Conservation (phyloP, 1,140 invertebrate genomes). For the Diabrotica undecimpunctata region DNA sequence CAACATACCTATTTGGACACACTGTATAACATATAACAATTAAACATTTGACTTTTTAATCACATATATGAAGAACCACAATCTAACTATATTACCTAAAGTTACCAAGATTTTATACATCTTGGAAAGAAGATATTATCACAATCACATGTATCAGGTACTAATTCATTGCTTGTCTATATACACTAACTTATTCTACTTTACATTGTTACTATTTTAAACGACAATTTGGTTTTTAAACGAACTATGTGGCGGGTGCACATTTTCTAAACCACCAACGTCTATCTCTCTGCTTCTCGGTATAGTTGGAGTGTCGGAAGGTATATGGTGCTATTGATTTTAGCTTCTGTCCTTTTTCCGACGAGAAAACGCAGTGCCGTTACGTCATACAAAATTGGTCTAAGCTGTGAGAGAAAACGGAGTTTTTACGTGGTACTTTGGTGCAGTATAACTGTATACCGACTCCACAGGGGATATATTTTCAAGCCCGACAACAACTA, state of each 20-base stretch:
- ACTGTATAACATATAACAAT: background rate
- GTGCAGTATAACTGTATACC: no score
- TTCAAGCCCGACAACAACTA: no score
- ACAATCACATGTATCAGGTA: slow-evolving; percentile 20
- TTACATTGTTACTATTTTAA: background rate
- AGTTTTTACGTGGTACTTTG: no score
- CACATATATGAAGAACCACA: background rate
- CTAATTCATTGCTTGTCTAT: slow-evolving; percentile 5
- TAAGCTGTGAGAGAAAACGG: no score
- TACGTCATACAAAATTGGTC: no score
- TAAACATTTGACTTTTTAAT: background rate
- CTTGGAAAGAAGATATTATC: slow-evolving; percentile 11
- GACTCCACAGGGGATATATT: no score
- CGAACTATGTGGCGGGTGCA: slow-evolving; percentile 5
- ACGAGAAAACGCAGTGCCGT: no score
- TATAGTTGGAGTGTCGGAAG: background rate
- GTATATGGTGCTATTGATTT: background rate
- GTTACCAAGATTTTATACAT: slow-evolving; percentile 21
- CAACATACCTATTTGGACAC: background rate
- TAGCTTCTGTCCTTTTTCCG: background rate
- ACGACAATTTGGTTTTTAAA: background rate
- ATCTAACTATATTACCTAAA: slow-evolving; percentile 13
- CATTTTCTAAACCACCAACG: slow-evolving; percentile 10
- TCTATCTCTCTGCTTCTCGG: background rate
- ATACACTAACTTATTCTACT: slow-evolving; percentile 8